Evolutionary conservation across 2,797 vertebrate species (phyloP).

Genomic region (Micropoecilia bifurca): DNA sequence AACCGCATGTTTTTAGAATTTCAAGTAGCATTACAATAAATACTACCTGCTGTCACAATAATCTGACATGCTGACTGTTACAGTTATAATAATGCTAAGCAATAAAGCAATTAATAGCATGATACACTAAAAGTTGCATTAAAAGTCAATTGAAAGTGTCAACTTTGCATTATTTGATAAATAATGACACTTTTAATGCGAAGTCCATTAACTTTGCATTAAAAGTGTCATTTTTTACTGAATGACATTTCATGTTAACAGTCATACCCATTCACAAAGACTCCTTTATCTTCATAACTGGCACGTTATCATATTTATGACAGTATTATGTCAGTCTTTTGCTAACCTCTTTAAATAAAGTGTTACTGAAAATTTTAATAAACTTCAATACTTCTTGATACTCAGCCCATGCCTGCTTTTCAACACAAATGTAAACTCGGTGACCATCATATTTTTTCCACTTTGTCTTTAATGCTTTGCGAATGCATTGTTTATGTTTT

Average conservation of each 20-base stretch:
- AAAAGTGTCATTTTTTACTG: no score
- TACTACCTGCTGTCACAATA: background rate
- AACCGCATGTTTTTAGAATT: background rate
- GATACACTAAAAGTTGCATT: no score
- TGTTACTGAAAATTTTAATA: background rate
- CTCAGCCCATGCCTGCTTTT: background rate
- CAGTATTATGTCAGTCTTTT: no score
- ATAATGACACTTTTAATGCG: no score
- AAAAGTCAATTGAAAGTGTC: no score
- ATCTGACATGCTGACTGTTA: background rate
- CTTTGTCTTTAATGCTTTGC: background rate
- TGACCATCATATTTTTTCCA: background rate
- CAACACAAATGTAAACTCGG: background rate
- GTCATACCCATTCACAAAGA: no score
- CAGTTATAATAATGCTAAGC: background rate
- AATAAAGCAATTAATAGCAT: background rate
- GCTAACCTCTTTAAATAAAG: no score
- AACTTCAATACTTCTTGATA: background rate
- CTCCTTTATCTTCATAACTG: no score
- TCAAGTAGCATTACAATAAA: background rate
- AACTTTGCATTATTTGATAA: no score
- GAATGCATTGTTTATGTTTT: background rate
- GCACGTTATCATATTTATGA: no score
- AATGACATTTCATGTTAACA: no score
- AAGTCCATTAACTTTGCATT: no score